Base-by-base conservation (phyloP, 2,797 vertebrate species). In the Serranus cabrilla region DNA sequence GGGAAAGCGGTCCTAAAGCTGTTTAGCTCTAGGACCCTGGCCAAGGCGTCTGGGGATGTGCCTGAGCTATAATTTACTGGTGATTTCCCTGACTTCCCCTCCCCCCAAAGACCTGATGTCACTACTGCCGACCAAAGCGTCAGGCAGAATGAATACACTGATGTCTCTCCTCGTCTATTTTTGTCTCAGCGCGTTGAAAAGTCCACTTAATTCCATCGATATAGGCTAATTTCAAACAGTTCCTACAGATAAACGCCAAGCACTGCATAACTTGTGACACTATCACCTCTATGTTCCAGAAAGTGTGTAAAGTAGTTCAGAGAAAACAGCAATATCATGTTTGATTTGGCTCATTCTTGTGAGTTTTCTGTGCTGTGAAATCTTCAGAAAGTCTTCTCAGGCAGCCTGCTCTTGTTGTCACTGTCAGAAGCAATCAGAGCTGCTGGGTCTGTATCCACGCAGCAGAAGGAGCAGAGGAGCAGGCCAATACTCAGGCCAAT, bases 31-130 rank as follows among this genome's bases (percentile, higher is more conserved):
- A 90, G 89, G 91, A 91, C 57, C 59, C 72, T 42, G 73, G 90
- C 90, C 90, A 94, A 92, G 79, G 78, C 51, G 77, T 93, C 89
- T 91, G 85, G 89, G 82, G 91, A 92, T 89, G 83, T 93, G 91
- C 85, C 82, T 87, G 81, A 84, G 76, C 83, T 86, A 63, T 91
- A 93, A 92, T 93, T 94, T 92, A 92, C 83, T 85, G 87, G 92
- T 90, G 89, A 91, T 92, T 94, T 89, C 87, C 82, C 69, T 60
- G 43, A 64, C 60, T 70, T 47, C 76, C 64, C 71, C 42, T 10
- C 67, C 68, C 18, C 71, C 7, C 27, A 57, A 46, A 76, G 78
- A 71, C 51, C 71, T 86, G 72, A 90, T 79, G 87, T 89, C 76
- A 89, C 71, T 45, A 20, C 52, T 54, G 64, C 65, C 66, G 52